These are phyloP conservation scores for Alligator sinensis DNA, from an alignment of 2,113 vertebrate species.

Conservation along the genomic window DNA sequence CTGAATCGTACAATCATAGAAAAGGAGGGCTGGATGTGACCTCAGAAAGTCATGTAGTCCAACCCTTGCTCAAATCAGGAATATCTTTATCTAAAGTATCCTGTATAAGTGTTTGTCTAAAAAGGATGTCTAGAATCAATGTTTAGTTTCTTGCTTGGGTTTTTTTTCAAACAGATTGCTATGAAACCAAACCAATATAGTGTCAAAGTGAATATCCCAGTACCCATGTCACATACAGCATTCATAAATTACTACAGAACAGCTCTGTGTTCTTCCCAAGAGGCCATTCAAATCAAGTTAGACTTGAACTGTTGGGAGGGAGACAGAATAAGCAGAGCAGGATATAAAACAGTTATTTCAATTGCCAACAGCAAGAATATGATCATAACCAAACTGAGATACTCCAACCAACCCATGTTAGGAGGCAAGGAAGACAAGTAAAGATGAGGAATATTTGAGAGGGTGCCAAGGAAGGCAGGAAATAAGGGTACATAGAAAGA, in stretches of 20 bases:
- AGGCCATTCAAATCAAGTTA: background rate
- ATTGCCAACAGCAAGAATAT: background rate
- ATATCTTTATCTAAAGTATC: too few relatives aligned
- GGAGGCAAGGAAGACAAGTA: background rate
- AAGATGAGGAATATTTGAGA: background rate
- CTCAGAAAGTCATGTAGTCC: too few relatives aligned
- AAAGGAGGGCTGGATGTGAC: too few relatives aligned
- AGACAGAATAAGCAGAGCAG: background rate
- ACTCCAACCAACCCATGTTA: background rate
- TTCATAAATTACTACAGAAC: background rate
- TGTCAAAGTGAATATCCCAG: background rate
- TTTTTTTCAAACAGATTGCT: background rate
- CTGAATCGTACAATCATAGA: too few relatives aligned
- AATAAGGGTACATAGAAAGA: accelerated
- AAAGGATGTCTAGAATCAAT: background rate
- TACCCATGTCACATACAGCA: background rate
- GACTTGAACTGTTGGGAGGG: background rate
- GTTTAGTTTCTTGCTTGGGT: background rate
- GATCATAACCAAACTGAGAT: background rate
- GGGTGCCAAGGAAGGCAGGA: background rate
- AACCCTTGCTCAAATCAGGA: too few relatives aligned
- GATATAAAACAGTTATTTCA: background rate
- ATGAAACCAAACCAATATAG: background rate
- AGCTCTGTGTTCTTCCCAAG: background rate
- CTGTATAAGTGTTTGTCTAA: too few relatives aligned